Evolutionary conservation across 2,888 invertebrate genomes (phyloP).

Genomic region (Trichogramma evanescens): DNA sequence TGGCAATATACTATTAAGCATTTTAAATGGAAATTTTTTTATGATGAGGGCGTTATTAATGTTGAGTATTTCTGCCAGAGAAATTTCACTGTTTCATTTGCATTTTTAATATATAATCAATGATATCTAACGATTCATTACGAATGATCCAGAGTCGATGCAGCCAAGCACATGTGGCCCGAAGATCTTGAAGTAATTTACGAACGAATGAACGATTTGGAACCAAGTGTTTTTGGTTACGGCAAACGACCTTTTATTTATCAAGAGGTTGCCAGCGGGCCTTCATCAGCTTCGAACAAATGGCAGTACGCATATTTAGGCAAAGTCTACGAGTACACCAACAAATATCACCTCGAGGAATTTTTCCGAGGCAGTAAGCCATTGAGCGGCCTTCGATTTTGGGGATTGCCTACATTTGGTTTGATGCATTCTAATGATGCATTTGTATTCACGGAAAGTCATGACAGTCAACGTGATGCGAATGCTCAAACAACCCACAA

Average conservation of each 20-base stretch:
- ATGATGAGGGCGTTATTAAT: no score
- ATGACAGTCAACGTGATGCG: conserved; percentile 53
- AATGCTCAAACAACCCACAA: conserved; percentile 42
- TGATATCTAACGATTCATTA: no score
- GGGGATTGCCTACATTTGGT: conserved; percentile 35
- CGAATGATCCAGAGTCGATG: conserved; percentile 43
- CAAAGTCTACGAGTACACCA: conserved; percentile 70
- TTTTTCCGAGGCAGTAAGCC: conserved; percentile 37
- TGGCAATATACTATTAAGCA: no score
- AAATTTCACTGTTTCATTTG: no score
- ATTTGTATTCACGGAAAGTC: conserved; percentile 58
- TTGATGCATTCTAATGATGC: conserved; percentile 43
- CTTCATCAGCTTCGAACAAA: conserved; percentile 44
- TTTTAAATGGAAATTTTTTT: no score
- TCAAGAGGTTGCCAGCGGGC: conserved; percentile 70
- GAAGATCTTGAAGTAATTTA: conserved; percentile 51
- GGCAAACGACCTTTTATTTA: conserved; percentile 62
- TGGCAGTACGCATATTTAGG: conserved; percentile 46
- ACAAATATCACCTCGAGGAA: conserved; percentile 43
- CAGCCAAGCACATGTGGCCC: conserved; percentile 53
- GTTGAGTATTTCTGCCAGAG: no score
- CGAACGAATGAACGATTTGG: conserved; percentile 54
- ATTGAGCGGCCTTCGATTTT: conserved; percentile 32
- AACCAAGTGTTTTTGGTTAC: conserved; percentile 53
- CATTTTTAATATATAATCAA: no score